These are phyloP conservation scores for Caenorhabditis elegans DNA, from an alignment of 1,140 invertebrate genomes.

Conservation along the genomic window DNA sequence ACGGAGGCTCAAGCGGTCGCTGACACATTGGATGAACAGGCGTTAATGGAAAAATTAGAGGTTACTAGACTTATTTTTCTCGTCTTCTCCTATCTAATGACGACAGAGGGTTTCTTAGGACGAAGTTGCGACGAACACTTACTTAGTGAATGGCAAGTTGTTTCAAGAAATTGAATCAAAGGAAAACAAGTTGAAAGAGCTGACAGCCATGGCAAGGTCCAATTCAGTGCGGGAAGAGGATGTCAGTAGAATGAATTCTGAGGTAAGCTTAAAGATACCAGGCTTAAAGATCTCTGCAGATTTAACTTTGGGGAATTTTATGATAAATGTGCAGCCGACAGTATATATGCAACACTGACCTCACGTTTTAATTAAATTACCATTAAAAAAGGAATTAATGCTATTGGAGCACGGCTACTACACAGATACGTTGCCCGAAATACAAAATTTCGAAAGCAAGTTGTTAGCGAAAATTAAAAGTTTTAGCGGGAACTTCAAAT, in stretches of 20 bases:
- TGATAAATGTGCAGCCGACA: too few relatives aligned
- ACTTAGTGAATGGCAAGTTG: background rate
- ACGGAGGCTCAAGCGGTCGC: constrained; percentile 1
- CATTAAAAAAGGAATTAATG: too few relatives aligned
- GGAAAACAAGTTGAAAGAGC: background rate
- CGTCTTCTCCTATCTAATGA: too few relatives aligned
- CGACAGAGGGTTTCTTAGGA: background rate
- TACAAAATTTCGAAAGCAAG: too few relatives aligned
- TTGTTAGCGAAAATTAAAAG: too few relatives aligned
- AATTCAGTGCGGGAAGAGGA: background rate
- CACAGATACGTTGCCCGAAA: too few relatives aligned
- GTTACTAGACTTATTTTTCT: background rate
- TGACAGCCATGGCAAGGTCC: background rate
- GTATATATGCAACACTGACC: too few relatives aligned
- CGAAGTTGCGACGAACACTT: background rate
- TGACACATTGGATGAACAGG: constrained; percentile 1
- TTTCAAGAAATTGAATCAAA: background rate
- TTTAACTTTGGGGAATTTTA: too few relatives aligned
- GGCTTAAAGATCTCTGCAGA: too few relatives aligned
- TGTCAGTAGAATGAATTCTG: background rate
- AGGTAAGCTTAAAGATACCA: background rate
- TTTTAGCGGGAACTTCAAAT: too few relatives aligned
- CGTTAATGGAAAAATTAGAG: constrained; percentile 11
- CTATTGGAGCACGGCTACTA: too few relatives aligned
- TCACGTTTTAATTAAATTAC: too few relatives aligned